phyloP scores from a whole-genome alignment of 2,797 vertebrate genomes.

The Eulemur coronatus region DNA sequence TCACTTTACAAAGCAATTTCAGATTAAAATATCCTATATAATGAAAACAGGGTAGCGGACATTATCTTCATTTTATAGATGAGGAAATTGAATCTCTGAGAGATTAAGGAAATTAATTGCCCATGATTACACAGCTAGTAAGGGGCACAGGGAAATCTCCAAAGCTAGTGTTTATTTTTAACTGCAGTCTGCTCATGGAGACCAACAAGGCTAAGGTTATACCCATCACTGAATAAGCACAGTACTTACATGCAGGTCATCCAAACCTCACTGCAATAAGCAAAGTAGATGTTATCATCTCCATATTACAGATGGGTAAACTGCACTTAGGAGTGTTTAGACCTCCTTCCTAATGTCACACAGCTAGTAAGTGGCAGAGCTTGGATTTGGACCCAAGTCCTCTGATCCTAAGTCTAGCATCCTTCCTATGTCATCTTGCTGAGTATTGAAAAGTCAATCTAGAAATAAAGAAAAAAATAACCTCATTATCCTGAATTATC shows the following conservation, averaged over 20 bases:
- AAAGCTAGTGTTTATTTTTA: neutral
- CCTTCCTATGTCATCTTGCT: neutral
- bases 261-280: neutral
- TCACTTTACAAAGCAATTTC: neutral
- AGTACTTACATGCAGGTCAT: neutral
- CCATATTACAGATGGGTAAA: neutral
- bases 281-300: neutral
- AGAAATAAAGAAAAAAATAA: neutral
- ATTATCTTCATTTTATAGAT: neutral
- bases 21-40: neutral
- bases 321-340: neutral
- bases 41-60: neutral
- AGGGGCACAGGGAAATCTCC: neutral
- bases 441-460: neutral
- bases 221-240: neutral
- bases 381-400: neutral
- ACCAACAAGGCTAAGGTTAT: neutral
- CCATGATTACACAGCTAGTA: neutral
- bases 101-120: neutral
- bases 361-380: neutral
- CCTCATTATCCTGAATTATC: neutral
- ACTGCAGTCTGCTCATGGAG: neutral
- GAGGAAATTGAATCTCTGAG: neutral
- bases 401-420: neutral
- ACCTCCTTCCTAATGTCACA: neutral